Evolutionary conservation across 1,140 invertebrate species (phyloP), one percentile per base, ranked within the genome.

Genomic region (Chrysopa pallens): DNA sequence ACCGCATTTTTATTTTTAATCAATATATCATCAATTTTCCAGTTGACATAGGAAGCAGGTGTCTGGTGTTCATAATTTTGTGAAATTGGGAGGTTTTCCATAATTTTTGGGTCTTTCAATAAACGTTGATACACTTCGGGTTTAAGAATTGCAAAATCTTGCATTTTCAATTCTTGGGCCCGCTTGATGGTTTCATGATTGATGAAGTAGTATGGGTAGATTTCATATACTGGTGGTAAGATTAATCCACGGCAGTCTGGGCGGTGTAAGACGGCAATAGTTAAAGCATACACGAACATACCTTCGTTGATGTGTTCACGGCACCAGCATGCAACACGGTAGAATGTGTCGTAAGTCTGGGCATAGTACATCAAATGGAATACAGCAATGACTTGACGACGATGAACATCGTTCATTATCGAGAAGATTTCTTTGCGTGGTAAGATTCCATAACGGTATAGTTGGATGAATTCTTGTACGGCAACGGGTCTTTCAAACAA

Each of bases 291-390:
- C 5, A 67, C 48, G 52, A 74, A 81, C 44, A 72, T 63, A 17
- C 64, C 70, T 52, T 74, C 65, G 55, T 80, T 80, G 7, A 76
- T 51, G 43, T 73, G 48, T 42, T 59, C 53, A 0, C 58, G 53
- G 2, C 60, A 58, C 55, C 59, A 67, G 5, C 57, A 56, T 2
- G 64, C 65, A 8, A 15, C 31, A 69, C 78, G 48, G 55, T 73
- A 70, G 63, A 80, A 78, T 23, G 68, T 69, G 15, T 72, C 66
- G 49, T 69, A 78, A 55, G 76, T 69, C 46, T 73, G 74, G 38
- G 74, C 72, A 37, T 67, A 69, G 53, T 68, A 73, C 54, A 78
- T 69, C 27, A 74, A 42, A 29, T 69, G 54, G 52, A 68, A 71
- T 1, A 80, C 50, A 8, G 65, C 61, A 1, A 62, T 52, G 2